Base-by-base conservation (phyloP, 2,797 vertebrate species). In the Pristis pectinata region DNA sequence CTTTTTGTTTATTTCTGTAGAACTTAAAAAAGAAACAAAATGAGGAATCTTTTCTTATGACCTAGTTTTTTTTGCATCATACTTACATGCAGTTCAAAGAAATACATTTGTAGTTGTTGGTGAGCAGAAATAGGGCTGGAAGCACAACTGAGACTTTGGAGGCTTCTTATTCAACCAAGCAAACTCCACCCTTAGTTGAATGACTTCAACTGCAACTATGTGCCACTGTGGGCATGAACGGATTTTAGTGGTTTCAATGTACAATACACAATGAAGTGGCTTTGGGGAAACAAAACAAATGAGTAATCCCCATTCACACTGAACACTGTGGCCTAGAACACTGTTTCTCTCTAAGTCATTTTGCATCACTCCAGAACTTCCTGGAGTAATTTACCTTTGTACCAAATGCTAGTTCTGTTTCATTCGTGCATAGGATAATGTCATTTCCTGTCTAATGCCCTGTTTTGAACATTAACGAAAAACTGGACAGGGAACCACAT, bases 221-320 rank as follows among this genome's bases (percentile, higher is more conserved):
- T 87, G 83, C 30, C 34, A n/a, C 85, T 61, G 85, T 37, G 87
- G 59, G 87, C 87, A 91, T 64, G 37, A 67, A 91, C 87, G 67
- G 59, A 67, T 91, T 67, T 91, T 61, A 67, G 1, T 67, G n/a
- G 59, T 67, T 91, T 41, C n/a, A 91, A 24, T n/a, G 22, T 37
- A n/a, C 15, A 64, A 37, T 11, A 91, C n/a, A 24, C 64, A 91
- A 91, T 41, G 37, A 22, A 67, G 27, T 41, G 59, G 17, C 4
- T 91, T 37, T 41, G 83, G 59, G 87, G 8, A 67, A 67, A 91
- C 22, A 67, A 91, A 67, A n/a, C 2, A 41, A 67, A 91, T 61
- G 61, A 64, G 19, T 64, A n/a, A 64, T 59, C 0, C 27, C 11
- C 83, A 87, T 59, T 59, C 56, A 61, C 37, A 37, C 15, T n/a